phyloP scores from a whole-genome alignment of 2,797 vertebrate genomes.

The Bovichtus diacanthus region DNA sequence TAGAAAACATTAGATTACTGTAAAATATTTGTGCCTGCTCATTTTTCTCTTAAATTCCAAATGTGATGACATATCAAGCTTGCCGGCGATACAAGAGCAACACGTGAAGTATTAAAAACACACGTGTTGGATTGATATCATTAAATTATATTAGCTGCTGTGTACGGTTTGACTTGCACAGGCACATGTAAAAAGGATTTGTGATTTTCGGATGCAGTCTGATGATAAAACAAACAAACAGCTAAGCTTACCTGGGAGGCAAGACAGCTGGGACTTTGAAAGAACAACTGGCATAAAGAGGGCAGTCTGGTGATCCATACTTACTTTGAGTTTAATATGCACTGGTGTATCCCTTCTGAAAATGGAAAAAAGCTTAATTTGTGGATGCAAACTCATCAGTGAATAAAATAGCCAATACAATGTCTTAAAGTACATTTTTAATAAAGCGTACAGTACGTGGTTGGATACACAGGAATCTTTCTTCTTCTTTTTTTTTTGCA shows the following conservation, averaged over 20 bases:
- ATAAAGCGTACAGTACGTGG: not conserved
- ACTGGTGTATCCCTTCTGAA: not conserved
- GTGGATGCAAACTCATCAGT: not conserved
- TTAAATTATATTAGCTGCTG: slow-evolving; percentile 12
- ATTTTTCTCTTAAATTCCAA: not conserved
- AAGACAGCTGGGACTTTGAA: slow-evolving; percentile 6
- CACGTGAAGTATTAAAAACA: not conserved
- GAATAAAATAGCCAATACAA: not conserved
- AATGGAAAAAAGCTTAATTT: not conserved
- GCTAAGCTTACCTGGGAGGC: not conserved
- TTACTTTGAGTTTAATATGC: not conserved
- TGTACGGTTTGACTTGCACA: not conserved
- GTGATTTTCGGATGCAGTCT: not conserved
- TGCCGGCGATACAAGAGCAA: not conserved
- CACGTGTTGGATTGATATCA: not conserved
- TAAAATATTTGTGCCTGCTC: not conserved
- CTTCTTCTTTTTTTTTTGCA: not conserved
- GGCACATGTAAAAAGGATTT: not conserved
- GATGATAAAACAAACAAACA: not conserved
- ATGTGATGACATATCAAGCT: not conserved
- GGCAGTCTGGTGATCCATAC: not conserved
- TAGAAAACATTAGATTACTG: not conserved
- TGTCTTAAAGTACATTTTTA: not conserved
- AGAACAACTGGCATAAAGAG: not conserved
- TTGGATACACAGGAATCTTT: not conserved